Evolutionary conservation across 2,113 vertebrate genomes (phyloP).

Genomic region (Poeciliopsis retropinna): DNA sequence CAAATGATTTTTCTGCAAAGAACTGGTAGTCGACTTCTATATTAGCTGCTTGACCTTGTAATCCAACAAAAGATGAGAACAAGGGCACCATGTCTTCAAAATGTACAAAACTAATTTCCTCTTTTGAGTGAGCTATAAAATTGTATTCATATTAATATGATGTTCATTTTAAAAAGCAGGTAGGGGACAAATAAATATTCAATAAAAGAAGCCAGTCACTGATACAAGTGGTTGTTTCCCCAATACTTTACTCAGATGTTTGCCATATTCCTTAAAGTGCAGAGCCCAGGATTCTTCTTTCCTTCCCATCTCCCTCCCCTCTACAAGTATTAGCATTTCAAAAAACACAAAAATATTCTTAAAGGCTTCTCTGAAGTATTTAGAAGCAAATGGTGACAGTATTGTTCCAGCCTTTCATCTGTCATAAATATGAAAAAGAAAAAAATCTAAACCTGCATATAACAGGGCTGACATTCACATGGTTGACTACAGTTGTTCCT

Average conservation of each 20-base stretch:
- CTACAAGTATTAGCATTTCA: slow-evolving; percentile 9
- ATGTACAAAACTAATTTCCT: background rate
- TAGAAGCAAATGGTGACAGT: slow-evolving; percentile 7
- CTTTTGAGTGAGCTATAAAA: slow-evolving; percentile 1
- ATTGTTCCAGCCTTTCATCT: slow-evolving; percentile 24
- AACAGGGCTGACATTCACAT: background rate
- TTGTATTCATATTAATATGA: background rate
- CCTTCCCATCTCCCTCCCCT: slow-evolving; percentile 2
- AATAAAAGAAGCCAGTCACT: slow-evolving; percentile 4
- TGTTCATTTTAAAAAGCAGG: slow-evolving; percentile 28
- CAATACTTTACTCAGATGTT: slow-evolving; percentile 17
- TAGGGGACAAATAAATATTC: slow-evolving; percentile 1
- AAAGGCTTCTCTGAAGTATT: slow-evolving; percentile 19
- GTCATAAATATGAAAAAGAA: slow-evolving; percentile 9
- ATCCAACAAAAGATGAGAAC: slow-evolving; percentile 19
- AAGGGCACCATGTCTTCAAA: background rate
- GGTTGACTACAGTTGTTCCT: slow-evolving; percentile 1
- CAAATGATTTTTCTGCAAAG: slow-evolving; percentile 16
- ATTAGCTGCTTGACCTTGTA: slow-evolving; percentile 30
- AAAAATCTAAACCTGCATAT: background rate
- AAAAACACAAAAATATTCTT: slow-evolving; percentile 28
- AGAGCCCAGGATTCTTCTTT: background rate
- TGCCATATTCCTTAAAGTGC: slow-evolving; percentile 23
- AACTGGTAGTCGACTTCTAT: slow-evolving; percentile 12
- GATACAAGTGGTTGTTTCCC: slow-evolving; percentile 16